Base-by-base conservation (phyloP, 2,797 vertebrate genomes). In the Percopsis omiscomaycus region DNA sequence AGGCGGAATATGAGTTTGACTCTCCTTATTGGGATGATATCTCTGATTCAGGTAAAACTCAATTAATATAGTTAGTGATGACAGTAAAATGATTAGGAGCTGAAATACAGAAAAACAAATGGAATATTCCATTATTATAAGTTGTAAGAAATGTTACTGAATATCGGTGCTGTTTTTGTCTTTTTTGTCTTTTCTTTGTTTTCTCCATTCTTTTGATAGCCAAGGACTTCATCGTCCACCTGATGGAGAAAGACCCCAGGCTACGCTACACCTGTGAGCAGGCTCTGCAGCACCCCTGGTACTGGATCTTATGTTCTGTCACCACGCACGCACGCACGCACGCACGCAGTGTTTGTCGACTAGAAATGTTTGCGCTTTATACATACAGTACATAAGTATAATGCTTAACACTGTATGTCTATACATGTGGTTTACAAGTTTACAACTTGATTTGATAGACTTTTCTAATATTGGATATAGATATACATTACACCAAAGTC, bases 11-110 rank as follows among this genome's bases (percentile, higher is more conserved):
- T 0, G 97, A 99, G 88, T 99, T 99, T 10, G 97, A 99, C 85
- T 98, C 96, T 28, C 97, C 97, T 3, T 99, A 99, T 87, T 99
- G 97, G 97, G 97, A 98, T 0, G 97, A 98, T 77, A 99, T 99
- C 88, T 99, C 97, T 0, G 97, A 98, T 42, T 99, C 96, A 46
- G 97, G 97, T 99, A 93, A 64, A 2, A 50, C 32, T 6, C 2
- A 37, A 37, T 37, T 6, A 37, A 3, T 37, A 6, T 37, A 2
- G 4, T 37, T 37, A 37, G 32, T 37, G 32, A 4, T 37, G 32
- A 22, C 22, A 22, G 22, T 22, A 22, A 22, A 22, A 22, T 22
- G 22, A 22, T 22, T 22, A 22, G 22, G 22, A 22, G 22, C 22
- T 32, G 30, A 32, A 32, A 1, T 32, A 32, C 32, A 32, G 4